Conservation (phyloP, 1,140 invertebrate genomes). For the Cydia splendana region DNA sequence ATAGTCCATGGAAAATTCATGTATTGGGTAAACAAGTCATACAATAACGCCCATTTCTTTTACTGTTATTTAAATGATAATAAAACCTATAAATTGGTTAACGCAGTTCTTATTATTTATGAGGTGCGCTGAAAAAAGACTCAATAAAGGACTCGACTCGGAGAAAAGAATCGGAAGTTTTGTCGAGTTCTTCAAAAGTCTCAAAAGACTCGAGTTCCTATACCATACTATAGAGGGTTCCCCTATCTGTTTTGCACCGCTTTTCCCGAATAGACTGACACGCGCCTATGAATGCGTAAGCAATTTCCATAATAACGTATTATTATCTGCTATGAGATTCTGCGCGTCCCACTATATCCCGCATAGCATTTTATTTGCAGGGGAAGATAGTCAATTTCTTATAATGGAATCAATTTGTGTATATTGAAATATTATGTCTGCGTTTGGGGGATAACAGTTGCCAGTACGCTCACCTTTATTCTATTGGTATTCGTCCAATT, state of each 20-base stretch:
- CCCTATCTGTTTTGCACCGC: neutral
- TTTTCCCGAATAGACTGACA: conserved; percentile 6
- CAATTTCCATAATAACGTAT: conserved; percentile 65
- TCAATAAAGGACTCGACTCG: no score
- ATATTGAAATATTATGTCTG: conserved; percentile 29
- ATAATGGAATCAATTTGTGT: conserved; percentile 38
- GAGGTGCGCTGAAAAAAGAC: no score
- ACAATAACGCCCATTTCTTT: no score
- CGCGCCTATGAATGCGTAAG: conserved; percentile 36
- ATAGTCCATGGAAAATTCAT: no score
- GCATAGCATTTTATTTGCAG: conserved; percentile 45
- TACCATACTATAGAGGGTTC: neutral
- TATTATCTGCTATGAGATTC: conserved; percentile 54
- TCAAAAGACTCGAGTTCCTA: no score
- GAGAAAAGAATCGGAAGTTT: no score
- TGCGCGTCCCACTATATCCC: conserved; percentile 43
- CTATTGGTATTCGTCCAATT: neutral
- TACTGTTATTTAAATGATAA: no score
- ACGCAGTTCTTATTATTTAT: no score
- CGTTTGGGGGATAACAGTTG: conserved; percentile 9
- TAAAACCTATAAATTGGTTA: no score
- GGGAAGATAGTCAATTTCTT: conserved; percentile 45
- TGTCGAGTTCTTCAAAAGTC: no score
- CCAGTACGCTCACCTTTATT: conserved; percentile 1
- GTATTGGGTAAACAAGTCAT: no score